Conservation (phyloP, 1,140 invertebrate species). For the Cherax quadricarinatus region DNA sequence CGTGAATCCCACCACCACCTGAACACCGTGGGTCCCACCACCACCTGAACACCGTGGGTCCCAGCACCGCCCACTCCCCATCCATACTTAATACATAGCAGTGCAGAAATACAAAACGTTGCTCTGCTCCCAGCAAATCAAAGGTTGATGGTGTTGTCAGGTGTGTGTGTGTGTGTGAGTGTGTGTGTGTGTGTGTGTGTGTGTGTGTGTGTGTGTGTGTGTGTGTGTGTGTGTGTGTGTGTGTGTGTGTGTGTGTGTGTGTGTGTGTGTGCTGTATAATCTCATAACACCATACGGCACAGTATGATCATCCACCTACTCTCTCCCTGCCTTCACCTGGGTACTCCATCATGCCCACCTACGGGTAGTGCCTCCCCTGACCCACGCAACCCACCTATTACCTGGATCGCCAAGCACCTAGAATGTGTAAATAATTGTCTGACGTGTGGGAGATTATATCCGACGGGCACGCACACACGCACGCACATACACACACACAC, state of each 20-base stretch:
- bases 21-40: too few relatives aligned
- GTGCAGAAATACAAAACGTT: neutral
- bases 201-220: conserved; percentile 19
- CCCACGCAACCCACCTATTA: neutral
- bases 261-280: conserved; percentile 7
- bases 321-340: neutral
- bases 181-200: conserved; percentile 28
- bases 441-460: neutral
- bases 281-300: neutral
- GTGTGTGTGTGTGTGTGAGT: conserved; percentile 37
- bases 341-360: neutral
- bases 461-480: neutral
- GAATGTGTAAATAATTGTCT: neutral
- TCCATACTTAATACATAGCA: neutral
- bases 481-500: too few relatives aligned
- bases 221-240: conserved; percentile 20
- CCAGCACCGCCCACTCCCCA: neutral
- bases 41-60: neutral
- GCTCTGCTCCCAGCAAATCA: neutral
- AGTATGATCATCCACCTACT: neutral
- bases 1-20: neutral
- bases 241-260: conserved; percentile 42
- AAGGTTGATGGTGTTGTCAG: neutral
- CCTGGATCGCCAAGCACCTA: neutral
- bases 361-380: neutral